These are phyloP conservation scores for Crossocerus cetratus DNA, from an alignment of 2,888 invertebrate species.

Conservation along the genomic window DNA sequence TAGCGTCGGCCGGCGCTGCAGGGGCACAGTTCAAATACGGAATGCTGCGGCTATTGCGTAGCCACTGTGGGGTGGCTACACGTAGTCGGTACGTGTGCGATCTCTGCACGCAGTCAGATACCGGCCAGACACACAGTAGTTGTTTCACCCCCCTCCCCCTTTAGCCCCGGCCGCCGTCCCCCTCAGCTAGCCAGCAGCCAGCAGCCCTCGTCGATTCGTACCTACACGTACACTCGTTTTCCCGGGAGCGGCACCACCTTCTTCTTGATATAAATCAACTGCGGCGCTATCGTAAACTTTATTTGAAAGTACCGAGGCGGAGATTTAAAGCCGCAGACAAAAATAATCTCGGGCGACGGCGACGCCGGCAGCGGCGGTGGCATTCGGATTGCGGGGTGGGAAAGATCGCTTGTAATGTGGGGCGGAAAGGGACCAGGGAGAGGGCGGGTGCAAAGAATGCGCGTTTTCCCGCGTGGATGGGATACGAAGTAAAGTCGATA, in stretches of 20 bases:
- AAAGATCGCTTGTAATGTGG: slow-evolving; percentile 40
- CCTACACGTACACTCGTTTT: slow-evolving; percentile 13
- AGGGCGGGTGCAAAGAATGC: slow-evolving; percentile 43
- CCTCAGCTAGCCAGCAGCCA: too few relatives aligned
- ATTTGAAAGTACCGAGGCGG: slow-evolving; percentile 66
- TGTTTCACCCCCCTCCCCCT: neutral
- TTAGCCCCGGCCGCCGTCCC: too few relatives aligned
- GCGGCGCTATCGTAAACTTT: slow-evolving; percentile 66
- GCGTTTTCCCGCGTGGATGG: slow-evolving; percentile 63
- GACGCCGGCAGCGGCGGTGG: slow-evolving; percentile 21
- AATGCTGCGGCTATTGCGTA: slow-evolving; percentile 51
- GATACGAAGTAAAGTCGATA: slow-evolving; percentile 66
- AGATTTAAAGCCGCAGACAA: slow-evolving; percentile 67
- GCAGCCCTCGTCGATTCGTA: neutral
- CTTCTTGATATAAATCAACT: slow-evolving; percentile 68
- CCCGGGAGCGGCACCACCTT: slow-evolving; percentile 41
- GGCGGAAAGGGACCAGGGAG: slow-evolving; percentile 18
- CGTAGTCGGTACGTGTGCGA: neutral
- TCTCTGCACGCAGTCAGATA: neutral
- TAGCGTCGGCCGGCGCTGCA: slow-evolving; percentile 11
- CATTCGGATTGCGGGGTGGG: neutral
- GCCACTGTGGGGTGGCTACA: slow-evolving; percentile 19
- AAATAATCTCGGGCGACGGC: slow-evolving; percentile 61
- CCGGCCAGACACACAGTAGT: neutral
- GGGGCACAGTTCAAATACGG: slow-evolving; percentile 47